Evolutionary conservation across 2,113 vertebrate species (phyloP), one percentile per base, ranked within the genome.

Genomic region (Indicator maculatus): DNA sequence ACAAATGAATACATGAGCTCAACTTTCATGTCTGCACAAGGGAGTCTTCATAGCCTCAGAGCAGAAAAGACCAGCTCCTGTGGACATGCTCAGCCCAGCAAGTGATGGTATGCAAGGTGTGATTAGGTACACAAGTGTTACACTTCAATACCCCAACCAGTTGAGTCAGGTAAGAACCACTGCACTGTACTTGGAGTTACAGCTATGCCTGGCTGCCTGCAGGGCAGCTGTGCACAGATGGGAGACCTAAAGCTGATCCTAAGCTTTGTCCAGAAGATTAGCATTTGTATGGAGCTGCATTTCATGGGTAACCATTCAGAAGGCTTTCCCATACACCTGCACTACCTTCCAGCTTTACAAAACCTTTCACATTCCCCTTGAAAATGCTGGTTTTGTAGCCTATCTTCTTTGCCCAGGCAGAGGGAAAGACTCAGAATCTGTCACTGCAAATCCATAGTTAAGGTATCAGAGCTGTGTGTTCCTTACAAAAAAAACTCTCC

Each of bases 1-100:
- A 79, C 63, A 82, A 76, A n/a, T 47, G 15, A 64, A 92, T 70
- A 92, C 91, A 92, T 64, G 56, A 90, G 59, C 71, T 76, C 81
- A 85, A 92, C 55, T 79, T 63, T 45, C 63, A 39, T 56, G 77
- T 83, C 94, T 91, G 89, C 86, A 85, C 52, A 31, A 60, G 47
- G 81, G 53, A 75, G 24, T 33, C 80, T 79, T 82, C 78, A 85
- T 70, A 79, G 84, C 60, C 61, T 33, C 44, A 4, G 1, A 88
- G 79, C 16, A 59, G 61, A 84, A 82, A 70, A 81, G 36, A 70
- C 27, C 15, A 52, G 63, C 12, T 59, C 11, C 52, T 30, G 7
- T 4, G 8, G 33, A 64, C 8, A 8, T 8, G 58, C 38, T 45
- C 53, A 81, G 70, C 61, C 28, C 20, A 28, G 9, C 17, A 73